A percentile compares a stretch with the other conserved stretches of the same genome.
phyloP scores from a whole-genome alignment of 1,140 invertebrate genomes.

The Pseudomyrmex pallidus region DNA sequence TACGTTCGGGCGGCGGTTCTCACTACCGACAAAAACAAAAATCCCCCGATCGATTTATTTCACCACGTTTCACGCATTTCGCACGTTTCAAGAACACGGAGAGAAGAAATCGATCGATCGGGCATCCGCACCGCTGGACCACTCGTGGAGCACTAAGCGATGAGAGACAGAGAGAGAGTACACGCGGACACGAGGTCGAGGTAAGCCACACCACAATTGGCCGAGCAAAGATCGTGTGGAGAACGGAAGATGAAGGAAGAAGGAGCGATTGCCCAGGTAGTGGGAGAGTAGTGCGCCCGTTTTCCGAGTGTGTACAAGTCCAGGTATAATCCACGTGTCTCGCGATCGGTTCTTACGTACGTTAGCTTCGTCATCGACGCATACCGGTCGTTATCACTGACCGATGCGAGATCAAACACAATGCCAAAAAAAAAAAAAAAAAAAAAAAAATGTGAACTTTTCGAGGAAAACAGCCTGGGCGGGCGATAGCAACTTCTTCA shows the following conservation, averaged over 20 bases:
- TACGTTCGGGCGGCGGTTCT: not conserved
- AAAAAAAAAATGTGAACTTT: no score
- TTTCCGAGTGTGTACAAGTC: constrained; percentile 44
- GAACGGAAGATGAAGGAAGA: constrained; percentile 60
- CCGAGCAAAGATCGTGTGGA: constrained; percentile 56
- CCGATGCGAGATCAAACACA: no score
- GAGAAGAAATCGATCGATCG: constrained; percentile 52
- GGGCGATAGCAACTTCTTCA: no score
- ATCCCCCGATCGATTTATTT: constrained; percentile 9
- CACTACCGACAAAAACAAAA: not conserved
- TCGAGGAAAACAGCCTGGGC: no score
- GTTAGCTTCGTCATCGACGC: not conserved
- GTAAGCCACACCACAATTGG: constrained; percentile 77
- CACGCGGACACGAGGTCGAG: constrained; percentile 73
- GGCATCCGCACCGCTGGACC: constrained; percentile 77
- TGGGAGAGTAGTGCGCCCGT: constrained; percentile 57
- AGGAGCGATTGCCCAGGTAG: constrained; percentile 59
- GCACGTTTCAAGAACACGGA: constrained; percentile 14
- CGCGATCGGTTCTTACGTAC: constrained; percentile 32
- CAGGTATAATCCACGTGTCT: constrained; percentile 73
- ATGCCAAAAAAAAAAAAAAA: no score
- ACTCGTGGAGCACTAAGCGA: constrained; percentile 78
- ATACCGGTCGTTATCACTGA: no score
- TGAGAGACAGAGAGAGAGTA: constrained; percentile 67
- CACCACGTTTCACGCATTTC: not conserved